phyloP scores from a whole-genome alignment of 2,113 vertebrate genomes.

The Amblyopsis rosae region DNA sequence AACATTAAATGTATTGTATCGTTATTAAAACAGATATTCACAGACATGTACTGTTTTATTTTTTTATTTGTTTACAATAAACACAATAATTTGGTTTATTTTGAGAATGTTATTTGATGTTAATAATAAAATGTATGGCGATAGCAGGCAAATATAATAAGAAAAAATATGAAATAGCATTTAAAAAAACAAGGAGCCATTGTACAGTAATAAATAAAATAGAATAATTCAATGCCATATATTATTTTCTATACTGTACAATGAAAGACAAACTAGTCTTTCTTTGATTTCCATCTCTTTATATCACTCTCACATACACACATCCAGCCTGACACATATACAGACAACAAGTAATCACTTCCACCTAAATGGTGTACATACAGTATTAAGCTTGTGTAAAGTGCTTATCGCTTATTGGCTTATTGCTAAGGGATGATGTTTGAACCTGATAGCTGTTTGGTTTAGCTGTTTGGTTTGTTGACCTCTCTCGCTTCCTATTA shows the following conservation, averaged over 20 bases:
- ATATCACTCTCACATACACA: conserved; percentile 1
- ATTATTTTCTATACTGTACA: not conserved
- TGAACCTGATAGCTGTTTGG: conserved; percentile 4
- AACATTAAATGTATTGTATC: conserved; percentile 13
- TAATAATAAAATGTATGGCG: not conserved
- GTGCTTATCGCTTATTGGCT: conserved; percentile 11
- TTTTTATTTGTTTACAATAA: conserved; percentile 5
- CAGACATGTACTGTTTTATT: not conserved
- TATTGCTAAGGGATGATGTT: conserved; percentile 10
- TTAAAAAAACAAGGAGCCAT: not conserved
- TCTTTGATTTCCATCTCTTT: conserved; percentile 2
- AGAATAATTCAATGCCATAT: too few relatives aligned
- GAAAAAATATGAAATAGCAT: not conserved
- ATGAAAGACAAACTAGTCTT: not conserved
- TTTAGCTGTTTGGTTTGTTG: conserved; percentile 25
- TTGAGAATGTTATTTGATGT: not conserved
- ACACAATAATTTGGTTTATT: conserved; percentile 8
- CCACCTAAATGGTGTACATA: not conserved
- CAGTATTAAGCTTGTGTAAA: not conserved
- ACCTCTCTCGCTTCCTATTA: not conserved
- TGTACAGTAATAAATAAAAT: too few relatives aligned
- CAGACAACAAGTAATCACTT: not conserved
- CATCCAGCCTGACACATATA: conserved; percentile 16
- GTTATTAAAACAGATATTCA: conserved; percentile 1
- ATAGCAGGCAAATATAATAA: not conserved